Conservation (phyloP, 2,113 vertebrate genomes). For the Forbesichthys agassizii region DNA sequence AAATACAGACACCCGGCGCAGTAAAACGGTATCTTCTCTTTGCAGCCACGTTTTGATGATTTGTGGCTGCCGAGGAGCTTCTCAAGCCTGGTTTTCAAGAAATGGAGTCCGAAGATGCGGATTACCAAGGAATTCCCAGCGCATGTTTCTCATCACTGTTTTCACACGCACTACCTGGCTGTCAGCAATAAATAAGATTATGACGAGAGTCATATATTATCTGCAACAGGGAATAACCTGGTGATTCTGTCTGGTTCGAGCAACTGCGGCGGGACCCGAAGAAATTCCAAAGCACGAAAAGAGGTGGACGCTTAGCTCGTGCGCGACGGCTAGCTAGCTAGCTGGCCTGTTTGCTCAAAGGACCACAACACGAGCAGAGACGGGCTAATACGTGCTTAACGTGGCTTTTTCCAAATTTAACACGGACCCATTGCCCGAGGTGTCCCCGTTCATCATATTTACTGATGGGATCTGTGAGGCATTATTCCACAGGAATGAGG, state of each 20-base stretch:
- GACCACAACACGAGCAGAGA: no score
- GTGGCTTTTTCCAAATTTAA: no score
- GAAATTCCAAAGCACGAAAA: no score
- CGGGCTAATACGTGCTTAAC: no score
- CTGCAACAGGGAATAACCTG: conserved; percentile 24
- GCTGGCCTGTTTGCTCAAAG: no score
- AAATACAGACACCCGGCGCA: neutral
- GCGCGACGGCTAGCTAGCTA: no score
- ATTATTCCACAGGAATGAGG: conserved; percentile 83
- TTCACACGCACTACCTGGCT: conserved; percentile 14
- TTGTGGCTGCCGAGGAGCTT: conserved; percentile 35
- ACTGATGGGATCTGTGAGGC: conserved; percentile 64
- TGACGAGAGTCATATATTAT: conserved; percentile 16
- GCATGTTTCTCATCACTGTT: conserved; percentile 40
- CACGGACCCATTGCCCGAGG: neutral
- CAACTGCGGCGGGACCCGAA: no score
- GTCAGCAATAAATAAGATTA: conserved; percentile 33
- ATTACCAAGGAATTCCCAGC: conserved; percentile 60
- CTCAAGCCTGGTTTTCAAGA: conserved; percentile 51
- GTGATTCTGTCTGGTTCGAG: conserved; percentile 23
- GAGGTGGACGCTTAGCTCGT: no score
- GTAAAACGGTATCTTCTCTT: neutral
- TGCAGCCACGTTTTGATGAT: conserved; percentile 15
- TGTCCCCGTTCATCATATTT: conserved; percentile 27
- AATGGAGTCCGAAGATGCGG: conserved; percentile 76